Conservation (phyloP, 1,140 invertebrate genomes). For the Drosophila varians region DNA sequence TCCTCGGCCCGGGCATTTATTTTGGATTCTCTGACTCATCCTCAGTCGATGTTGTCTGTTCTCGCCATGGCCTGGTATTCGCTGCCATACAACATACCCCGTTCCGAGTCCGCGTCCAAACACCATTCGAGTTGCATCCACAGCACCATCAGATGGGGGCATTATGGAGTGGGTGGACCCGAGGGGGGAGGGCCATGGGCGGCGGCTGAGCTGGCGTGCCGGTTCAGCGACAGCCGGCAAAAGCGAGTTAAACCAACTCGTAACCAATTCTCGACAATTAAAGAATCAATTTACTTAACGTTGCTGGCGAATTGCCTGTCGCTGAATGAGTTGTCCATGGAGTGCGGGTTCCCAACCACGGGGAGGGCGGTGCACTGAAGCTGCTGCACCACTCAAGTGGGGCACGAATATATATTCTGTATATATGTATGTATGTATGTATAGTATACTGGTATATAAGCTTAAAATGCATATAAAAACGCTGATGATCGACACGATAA, state of each 20-base stretch:
- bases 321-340: slow-evolving; percentile 42
- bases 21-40: slow-evolving; percentile 65
- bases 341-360: slow-evolving; percentile 28
- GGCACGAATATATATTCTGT: slow-evolving; percentile 37
- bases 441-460: slow-evolving; percentile 1
- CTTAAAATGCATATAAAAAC: slow-evolving; percentile 19
- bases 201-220: neutral
- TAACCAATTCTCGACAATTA: slow-evolving; percentile 81
- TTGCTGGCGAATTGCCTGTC: slow-evolving; percentile 71
- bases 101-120: no score
- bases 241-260: slow-evolving; percentile 78
- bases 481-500: slow-evolving; percentile 69
- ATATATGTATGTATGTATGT: neutral
- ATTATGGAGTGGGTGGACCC: slow-evolving; percentile 35
- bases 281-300: slow-evolving; percentile 80
- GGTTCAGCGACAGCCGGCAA: slow-evolving; percentile 30
- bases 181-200: neutral
- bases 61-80: slow-evolving; percentile 33
- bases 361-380: slow-evolving; percentile 4
- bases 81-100: slow-evolving; percentile 14
- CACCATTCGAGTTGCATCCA: slow-evolving; percentile 28
- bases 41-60: slow-evolving; percentile 30
- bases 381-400: slow-evolving; percentile 66
- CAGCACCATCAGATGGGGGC: slow-evolving; percentile 61
- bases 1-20: slow-evolving; percentile 47